phyloP scores from a whole-genome alignment of 2,888 invertebrate genomes.

The Lasioglossum zephyrum region DNA sequence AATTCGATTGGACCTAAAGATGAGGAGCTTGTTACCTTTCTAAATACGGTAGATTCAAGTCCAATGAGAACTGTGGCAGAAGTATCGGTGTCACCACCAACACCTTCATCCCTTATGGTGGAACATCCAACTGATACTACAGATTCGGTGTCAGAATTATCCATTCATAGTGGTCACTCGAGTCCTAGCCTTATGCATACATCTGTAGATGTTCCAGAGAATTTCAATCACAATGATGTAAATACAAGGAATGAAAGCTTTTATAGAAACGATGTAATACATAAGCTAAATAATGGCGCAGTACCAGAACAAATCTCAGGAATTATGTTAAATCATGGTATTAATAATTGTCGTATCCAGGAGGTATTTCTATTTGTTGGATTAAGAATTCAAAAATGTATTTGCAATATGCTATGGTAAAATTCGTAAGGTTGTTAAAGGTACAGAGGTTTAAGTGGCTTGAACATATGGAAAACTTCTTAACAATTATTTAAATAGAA shows the following conservation, averaged over 20 bases:
- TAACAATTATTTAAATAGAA: background rate
- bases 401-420: background rate
- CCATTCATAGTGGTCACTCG: slow-evolving; percentile 71
- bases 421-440: background rate
- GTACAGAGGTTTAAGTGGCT: background rate
- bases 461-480: background rate
- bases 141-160: slow-evolving; percentile 76
- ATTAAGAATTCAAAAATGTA: background rate
- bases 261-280: slow-evolving; percentile 16
- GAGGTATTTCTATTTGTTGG: background rate
- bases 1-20: slow-evolving; percentile 61
- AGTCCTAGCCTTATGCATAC: slow-evolving; percentile 71
- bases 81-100: slow-evolving; percentile 62
- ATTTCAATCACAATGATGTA: slow-evolving; percentile 39
- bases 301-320: slow-evolving; percentile 79
- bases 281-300: slow-evolving; percentile 24
- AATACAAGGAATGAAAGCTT: slow-evolving; percentile 57
- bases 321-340: slow-evolving; percentile 79
- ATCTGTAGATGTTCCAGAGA: slow-evolving; percentile 69
- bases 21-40: slow-evolving; percentile 72
- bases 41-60: slow-evolving; percentile 71
- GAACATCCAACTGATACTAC: slow-evolving; percentile 74
- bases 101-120: slow-evolving; percentile 73
- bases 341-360: background rate
- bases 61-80: slow-evolving; percentile 64